Evolutionary conservation across 2,113 vertebrate genomes (phyloP), one percentile per base, ranked within the genome.

Genomic region (Loxodonta africana): DNA sequence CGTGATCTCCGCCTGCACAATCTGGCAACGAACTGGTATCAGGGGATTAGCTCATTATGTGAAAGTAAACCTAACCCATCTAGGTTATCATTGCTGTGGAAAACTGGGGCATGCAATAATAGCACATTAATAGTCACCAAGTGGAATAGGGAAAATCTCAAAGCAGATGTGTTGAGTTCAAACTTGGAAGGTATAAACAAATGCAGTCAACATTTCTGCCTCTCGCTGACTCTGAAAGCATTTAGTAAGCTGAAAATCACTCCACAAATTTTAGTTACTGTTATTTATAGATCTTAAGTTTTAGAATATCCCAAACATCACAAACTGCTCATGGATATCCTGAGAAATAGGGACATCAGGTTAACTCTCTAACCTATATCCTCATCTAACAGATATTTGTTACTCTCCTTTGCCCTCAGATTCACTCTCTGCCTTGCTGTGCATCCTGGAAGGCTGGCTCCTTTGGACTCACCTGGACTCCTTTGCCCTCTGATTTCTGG

Each of bases 261-360:
- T 67, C 60, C 77, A 57, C 17, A 41, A 41, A 74, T 17, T 6
- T 48, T 89, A 81, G 10, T 62, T 81, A 67, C 62, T 91, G 9
- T 81, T n/a, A 69, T 51, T 69, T 84, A 48, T 81, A 69, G 15
- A 76, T 37, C 65, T 90, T 94, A 53, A 90, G 81, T 48, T 92
- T 30, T 41, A 77, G 44, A 83, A 25, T 92, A 18, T 69, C 44
- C 5, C 60, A 71, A 9, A 8, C 17, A 76, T 57, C 67, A 69
- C 33, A 83, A 88, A 80, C 25, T n/a, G 20, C 63, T 83, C 21
- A 51, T 7, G 88, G 21, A n/a, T 69, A 44, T 46, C 62, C 60
- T 90, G 8, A 21, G 12, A 83, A 14, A 6, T 57, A 86, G 8
- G 80, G 6, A 69, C 90, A 5, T 62, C 53, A 84, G 25, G 51